phyloP scores from a whole-genome alignment of 2,113 vertebrate species.

The Bettongia penicillata region DNA sequence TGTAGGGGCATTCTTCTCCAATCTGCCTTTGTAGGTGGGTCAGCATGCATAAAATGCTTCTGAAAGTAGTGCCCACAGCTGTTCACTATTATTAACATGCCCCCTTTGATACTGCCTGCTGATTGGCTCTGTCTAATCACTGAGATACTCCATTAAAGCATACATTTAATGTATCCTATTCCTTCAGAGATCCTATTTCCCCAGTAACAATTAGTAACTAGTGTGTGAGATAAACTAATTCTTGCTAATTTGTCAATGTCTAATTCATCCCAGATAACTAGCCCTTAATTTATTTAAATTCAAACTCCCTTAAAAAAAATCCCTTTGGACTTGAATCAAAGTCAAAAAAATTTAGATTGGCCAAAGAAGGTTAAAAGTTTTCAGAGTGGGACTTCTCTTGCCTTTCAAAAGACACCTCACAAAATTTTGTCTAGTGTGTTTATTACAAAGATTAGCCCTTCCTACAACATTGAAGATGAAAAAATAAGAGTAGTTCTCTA shows the following conservation, averaged over 20 bases:
- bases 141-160: neutral
- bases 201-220: neutral
- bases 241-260: neutral
- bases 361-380: too few relatives aligned
- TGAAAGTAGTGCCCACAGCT: neutral
- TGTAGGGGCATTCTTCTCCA: neutral
- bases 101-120: too few relatives aligned
- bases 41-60: neutral
- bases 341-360: neutral
- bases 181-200: neutral
- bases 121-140: neutral
- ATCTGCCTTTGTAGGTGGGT: neutral
- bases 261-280: neutral
- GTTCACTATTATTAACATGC: too few relatives aligned
- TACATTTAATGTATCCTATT: neutral
- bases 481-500: neutral
- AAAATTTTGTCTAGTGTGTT: neutral
- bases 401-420: neutral
- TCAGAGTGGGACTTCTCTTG: neutral
- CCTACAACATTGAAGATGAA: conserved; percentile 15
- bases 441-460: conserved; percentile 12
- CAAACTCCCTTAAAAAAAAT: neutral
- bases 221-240: neutral
- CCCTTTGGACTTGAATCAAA: neutral
- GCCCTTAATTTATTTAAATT: neutral